Base-by-base conservation (phyloP, 2,113 vertebrate species). In the Colossoma macropomum region DNA sequence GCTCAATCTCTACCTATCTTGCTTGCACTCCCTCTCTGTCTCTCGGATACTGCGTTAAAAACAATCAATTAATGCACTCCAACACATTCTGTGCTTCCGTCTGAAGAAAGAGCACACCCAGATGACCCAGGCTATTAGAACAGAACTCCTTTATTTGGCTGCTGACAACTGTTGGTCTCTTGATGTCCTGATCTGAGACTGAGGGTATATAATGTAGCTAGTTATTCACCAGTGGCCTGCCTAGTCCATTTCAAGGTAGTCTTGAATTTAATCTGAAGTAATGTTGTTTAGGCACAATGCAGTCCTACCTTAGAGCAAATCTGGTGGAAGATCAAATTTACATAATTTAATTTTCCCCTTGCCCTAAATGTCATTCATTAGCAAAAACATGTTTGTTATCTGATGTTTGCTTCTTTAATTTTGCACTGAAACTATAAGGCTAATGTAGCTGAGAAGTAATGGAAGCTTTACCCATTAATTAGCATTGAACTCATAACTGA, bases 21-120 rank as follows among this genome's bases (percentile, higher is more conserved):
- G 2, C 23, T 79, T 15, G 21, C 27, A 28, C 6, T 3, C 38
- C 6, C 1, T 45, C 38, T 15, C 34, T 25, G 34, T 28, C 41
- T 71, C 34, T 25, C 68, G 15, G 68, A 34, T 3, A 48, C 69
- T 48, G 54, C 34, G 62, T 73, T 48, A 63, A 62, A 38, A 15
- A 72, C 27, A n/a, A 80, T 80, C 79, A 23, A 63, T 80, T 62
- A 17, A 71, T 71, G 52, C 41, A 27, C 66, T 80, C 50, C 1
- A 48, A 79, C 60, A 48, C 75, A 41, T 27, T 25, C 56, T 63
- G 54, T 28, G 7, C 68, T 62, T 30, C 19, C 68, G n/a, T 41
- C 68, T 41, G 21, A 23, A 70, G 32, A n/a, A 41, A 9, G 17
- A 38, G 16, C 69, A 21, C 23, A 59, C 10, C 28, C 28, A 72